Evolutionary conservation across 2,888 invertebrate genomes (phyloP), one percentile per base, ranked within the genome.

Genomic region (Lymantria dispar): DNA sequence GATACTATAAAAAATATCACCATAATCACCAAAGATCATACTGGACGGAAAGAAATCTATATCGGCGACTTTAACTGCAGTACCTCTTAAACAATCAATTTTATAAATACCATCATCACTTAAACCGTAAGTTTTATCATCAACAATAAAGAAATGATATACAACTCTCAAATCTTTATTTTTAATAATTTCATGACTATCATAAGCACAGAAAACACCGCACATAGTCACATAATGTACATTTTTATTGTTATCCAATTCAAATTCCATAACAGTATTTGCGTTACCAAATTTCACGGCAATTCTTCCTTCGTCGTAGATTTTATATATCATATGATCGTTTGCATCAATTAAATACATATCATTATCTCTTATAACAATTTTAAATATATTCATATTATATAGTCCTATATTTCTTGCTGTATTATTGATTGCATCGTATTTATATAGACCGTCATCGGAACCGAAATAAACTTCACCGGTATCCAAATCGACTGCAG

Each of bases 391-490:
- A 49, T 90, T 87, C 50, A 87, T 78, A 40, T 90, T 89, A 44
- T 85, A 89, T 0, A 90, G 57, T 1, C 85, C 90, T 3, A 87
- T 79, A 29, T 83, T 80, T 0, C 33, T 52, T 8, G 87, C 89
- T 50, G 66, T 60, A 13, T 85, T 82, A 10, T 54, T 50, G 1
- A 86, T 15, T 0, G 84, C 73, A 52, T 90, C 80, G 48, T 83
- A 87, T 67, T 82, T 85, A 55, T 89, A 90, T 0, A 90, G 56
- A 2, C 89, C 89, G 50, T 90, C 73, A 14, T 87, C 85, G 0
- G 88, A 83, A 10, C 90, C 90, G 50, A 90, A 90, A 52, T 87
- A 90, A 0, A 89, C 84, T 10, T 87, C 84, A 0, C 90, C 76
- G 0, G 80, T 76, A 0, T 86, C 88, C 0, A 64, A 0, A 49